Evolutionary conservation across 2,888 invertebrate species (phyloP).

Genomic region (Hartigia nigra): DNA sequence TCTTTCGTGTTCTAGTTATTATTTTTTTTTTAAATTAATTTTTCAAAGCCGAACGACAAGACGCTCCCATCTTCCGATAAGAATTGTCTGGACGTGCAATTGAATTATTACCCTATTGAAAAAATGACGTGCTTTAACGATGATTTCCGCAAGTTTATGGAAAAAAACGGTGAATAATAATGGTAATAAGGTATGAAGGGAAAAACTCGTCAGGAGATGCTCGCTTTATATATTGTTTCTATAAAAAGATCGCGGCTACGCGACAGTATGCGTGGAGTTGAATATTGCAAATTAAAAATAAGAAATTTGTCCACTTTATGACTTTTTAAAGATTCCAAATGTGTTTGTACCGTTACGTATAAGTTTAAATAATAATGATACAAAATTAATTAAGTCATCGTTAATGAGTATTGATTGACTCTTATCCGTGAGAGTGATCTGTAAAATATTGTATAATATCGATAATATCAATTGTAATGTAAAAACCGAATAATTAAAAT

Average conservation of each 20-base stretch:
- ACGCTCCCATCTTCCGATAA: not conserved
- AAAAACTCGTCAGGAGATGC: not conserved
- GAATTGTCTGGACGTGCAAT: not conserved
- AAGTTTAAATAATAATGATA: not conserved
- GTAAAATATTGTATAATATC: not conserved
- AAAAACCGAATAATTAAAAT: not conserved
- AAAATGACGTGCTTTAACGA: not conserved
- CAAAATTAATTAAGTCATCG: not conserved
- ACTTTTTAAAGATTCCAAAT: not conserved
- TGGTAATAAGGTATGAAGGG: not conserved
- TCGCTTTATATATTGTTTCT: not conserved
- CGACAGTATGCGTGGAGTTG: not conserved
- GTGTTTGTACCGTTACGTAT: not conserved
- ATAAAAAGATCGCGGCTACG: not conserved
- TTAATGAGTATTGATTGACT: not conserved
- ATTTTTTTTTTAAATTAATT: not conserved
- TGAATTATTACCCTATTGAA: not conserved
- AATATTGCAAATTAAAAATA: not conserved
- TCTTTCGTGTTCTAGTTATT: not conserved
- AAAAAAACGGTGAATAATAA: not conserved
- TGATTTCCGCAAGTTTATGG: not conserved
- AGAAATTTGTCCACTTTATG: not conserved
- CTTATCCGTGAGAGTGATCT: not conserved
- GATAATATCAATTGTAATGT: no score
- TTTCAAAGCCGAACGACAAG: not conserved